phyloP scores from a whole-genome alignment of 2,888 invertebrate genomes.

The Nomada lathburiana region DNA sequence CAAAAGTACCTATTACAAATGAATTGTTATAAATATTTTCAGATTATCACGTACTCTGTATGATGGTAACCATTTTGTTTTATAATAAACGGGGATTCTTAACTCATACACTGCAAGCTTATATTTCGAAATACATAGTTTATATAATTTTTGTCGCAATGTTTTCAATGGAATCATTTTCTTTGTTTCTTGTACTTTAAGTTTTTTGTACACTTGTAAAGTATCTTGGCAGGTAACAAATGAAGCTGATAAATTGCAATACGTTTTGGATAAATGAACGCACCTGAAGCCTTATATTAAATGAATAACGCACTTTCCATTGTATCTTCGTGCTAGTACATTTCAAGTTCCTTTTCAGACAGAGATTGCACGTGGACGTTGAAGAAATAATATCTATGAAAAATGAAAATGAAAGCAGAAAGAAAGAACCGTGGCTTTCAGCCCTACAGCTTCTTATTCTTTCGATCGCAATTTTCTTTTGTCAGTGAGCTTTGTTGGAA shows the following conservation, averaged over 20 bases:
- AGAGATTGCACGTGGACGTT: neutral
- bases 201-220: neutral
- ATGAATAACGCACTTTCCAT: neutral
- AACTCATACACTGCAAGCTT: too few species aligned
- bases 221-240: neutral
- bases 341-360: neutral
- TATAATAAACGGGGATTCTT: too few species aligned
- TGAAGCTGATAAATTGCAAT: conserved; percentile 29
- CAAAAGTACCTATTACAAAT: too few species aligned
- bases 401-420: neutral
- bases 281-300: neutral
- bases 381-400: neutral
- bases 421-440: neutral
- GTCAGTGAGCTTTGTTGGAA: conserved; percentile 12
- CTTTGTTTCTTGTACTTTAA: neutral
- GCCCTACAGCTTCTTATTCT: neutral
- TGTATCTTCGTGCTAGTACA: neutral
- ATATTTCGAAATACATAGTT: too few species aligned
- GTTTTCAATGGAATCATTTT: too few species aligned
- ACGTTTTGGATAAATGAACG: conserved; percentile 3
- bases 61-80: too few species aligned
- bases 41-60: too few species aligned
- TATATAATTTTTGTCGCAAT: too few species aligned
- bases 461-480: neutral
- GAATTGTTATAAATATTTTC: too few species aligned